These are phyloP conservation scores for Pristionchus exspectatus DNA, from an alignment of 2,888 invertebrate species.

Conservation along the genomic window DNA sequence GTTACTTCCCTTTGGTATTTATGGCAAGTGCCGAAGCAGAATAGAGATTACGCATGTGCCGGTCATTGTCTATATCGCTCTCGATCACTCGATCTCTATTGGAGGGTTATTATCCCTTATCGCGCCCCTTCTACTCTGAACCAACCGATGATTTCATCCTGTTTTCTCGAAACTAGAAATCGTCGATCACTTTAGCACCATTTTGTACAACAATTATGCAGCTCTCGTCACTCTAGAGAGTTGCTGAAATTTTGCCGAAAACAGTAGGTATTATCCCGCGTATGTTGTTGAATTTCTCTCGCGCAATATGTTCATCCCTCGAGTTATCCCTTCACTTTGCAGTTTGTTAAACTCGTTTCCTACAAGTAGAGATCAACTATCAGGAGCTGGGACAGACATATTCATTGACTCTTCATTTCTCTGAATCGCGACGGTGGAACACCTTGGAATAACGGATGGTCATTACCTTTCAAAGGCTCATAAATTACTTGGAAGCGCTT, in stretches of 20 bases:
- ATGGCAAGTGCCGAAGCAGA: background rate
- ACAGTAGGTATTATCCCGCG: background rate
- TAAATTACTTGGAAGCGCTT: background rate
- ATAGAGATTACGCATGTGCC: background rate
- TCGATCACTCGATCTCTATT: background rate
- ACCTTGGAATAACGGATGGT: background rate
- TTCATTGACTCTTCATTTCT: background rate
- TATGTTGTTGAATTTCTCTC: background rate
- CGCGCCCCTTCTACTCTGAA: background rate
- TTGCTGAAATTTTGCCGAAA: background rate
- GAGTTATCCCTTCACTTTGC: background rate
- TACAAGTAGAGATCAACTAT: background rate
- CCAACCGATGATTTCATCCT: background rate
- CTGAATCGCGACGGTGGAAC: background rate
- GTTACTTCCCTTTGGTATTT: too few species aligned
- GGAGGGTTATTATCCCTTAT: background rate
- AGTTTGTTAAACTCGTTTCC: background rate
- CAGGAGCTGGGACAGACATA: background rate
- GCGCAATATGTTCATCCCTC: background rate
- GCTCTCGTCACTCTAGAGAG: background rate
- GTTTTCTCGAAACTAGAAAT: background rate
- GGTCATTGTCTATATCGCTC: slow-evolving; percentile 19
- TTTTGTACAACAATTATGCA: background rate
- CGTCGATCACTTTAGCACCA: background rate
- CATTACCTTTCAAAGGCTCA: background rate